Evolutionary conservation across 2,113 vertebrate species (phyloP).

Genomic region (Heterotilapia buettikoferi): DNA sequence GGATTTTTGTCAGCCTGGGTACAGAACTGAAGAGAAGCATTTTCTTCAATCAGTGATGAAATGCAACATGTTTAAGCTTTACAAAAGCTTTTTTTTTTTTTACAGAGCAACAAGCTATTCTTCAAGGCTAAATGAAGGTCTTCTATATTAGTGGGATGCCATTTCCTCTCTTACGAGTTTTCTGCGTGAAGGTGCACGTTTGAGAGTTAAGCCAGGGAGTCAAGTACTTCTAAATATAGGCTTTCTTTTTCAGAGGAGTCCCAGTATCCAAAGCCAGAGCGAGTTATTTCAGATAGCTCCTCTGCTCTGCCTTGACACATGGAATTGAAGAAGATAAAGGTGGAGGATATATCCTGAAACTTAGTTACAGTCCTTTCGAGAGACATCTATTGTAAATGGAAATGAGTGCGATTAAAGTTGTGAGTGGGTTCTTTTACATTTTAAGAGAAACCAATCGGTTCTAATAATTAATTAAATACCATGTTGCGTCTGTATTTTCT

Average conservation of each 20-base stretch:
- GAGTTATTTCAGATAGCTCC: background rate
- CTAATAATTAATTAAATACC: background rate
- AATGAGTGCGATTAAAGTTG: background rate
- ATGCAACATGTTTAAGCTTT: background rate
- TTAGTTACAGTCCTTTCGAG: background rate
- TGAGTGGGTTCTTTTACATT: background rate
- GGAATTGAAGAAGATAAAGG: background rate
- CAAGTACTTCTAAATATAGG: background rate
- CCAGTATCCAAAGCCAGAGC: background rate
- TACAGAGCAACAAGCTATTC: background rate
- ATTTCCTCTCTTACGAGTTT: background rate
- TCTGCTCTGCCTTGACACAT: background rate
- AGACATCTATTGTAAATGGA: background rate
- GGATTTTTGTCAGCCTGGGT: background rate
- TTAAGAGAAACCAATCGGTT: background rate
- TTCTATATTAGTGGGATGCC: background rate
- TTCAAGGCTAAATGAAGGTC: background rate
- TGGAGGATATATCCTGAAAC: background rate
- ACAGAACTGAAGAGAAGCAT: background rate
- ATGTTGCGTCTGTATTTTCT: background rate
- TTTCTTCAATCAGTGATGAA: background rate
- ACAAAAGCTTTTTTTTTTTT: background rate
- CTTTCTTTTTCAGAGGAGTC: background rate
- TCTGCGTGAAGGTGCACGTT: background rate
- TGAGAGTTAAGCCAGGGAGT: background rate